Conservation (phyloP, 1,140 invertebrate species). For the Callitettix versicolor region DNA sequence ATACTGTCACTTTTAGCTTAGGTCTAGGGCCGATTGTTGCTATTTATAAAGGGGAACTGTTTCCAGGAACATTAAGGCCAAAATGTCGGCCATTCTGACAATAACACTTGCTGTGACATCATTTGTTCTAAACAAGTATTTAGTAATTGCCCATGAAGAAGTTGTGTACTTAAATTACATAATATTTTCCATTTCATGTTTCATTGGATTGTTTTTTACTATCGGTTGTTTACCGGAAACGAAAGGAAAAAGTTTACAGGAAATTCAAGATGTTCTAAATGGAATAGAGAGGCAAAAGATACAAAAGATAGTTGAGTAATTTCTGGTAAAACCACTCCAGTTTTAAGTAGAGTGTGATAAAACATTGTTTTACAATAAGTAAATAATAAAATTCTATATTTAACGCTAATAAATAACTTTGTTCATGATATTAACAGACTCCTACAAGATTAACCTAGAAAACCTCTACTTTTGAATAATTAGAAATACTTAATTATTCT, state of each 20-base stretch:
- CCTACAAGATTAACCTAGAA: no score
- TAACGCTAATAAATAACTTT: no score
- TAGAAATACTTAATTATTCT: no score
- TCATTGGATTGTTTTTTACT: constrained; percentile 47
- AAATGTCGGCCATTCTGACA: not conserved
- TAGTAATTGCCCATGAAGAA: constrained; percentile 41
- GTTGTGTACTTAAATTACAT: constrained; percentile 63
- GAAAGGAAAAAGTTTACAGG: constrained; percentile 60
- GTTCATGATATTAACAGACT: no score
- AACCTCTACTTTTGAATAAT: no score
- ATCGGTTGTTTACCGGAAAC: constrained; percentile 49
- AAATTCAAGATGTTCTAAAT: constrained; percentile 51
- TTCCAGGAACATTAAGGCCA: constrained; percentile 6
- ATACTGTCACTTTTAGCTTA: not conserved
- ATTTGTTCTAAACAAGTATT: constrained; percentile 64
- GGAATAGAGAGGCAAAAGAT: no score
- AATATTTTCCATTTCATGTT: constrained; percentile 60
- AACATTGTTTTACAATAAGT: no score
- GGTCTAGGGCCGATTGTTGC: not conserved
- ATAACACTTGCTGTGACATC: not conserved
- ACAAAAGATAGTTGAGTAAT: no score
- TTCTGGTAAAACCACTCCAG: no score
- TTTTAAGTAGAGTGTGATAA: no score
- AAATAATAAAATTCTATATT: no score
- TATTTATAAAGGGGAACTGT: not conserved